phyloP scores from a whole-genome alignment of 1,140 invertebrate species.

The Bombyx mandarina region DNA sequence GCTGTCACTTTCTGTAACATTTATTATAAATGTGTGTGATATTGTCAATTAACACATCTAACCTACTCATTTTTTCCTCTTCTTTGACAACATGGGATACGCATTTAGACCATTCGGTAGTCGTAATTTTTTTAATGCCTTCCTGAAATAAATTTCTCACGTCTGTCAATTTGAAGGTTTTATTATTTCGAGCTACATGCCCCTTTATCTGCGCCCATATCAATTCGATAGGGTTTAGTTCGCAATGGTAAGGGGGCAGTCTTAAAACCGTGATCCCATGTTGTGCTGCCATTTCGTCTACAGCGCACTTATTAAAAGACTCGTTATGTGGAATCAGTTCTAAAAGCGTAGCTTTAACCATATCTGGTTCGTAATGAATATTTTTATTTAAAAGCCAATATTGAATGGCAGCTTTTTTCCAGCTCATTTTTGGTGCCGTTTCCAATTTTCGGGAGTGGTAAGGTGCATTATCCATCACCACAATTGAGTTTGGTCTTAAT shows the following conservation, averaged over 20 bases:
- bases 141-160: too few species aligned
- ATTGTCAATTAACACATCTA: too few species aligned
- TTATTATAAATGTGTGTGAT: too few species aligned
- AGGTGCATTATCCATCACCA: constrained; percentile 9
- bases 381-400: constrained; percentile 12
- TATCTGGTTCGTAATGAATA: constrained; percentile 8
- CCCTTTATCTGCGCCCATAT: constrained; percentile 19
- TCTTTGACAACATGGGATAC: too few species aligned
- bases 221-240: constrained; percentile 11
- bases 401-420: constrained; percentile 15
- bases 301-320: constrained; percentile 3
- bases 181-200: not conserved
- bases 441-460: constrained; percentile 5
- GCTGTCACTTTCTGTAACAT: too few species aligned
- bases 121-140: too few species aligned
- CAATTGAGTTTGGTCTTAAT: constrained; percentile 5
- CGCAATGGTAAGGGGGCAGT: constrained; percentile 7
- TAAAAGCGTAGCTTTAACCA: constrained; percentile 13
- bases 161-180: too few species aligned
- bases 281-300: constrained; percentile 10
- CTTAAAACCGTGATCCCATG: constrained; percentile 7
- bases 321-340: constrained; percentile 6
- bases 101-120: too few species aligned
- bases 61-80: too few species aligned
- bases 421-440: constrained; percentile 6